phyloP scores from a whole-genome alignment of 1,140 invertebrate genomes.

The Bradynema listronoti region DNA sequence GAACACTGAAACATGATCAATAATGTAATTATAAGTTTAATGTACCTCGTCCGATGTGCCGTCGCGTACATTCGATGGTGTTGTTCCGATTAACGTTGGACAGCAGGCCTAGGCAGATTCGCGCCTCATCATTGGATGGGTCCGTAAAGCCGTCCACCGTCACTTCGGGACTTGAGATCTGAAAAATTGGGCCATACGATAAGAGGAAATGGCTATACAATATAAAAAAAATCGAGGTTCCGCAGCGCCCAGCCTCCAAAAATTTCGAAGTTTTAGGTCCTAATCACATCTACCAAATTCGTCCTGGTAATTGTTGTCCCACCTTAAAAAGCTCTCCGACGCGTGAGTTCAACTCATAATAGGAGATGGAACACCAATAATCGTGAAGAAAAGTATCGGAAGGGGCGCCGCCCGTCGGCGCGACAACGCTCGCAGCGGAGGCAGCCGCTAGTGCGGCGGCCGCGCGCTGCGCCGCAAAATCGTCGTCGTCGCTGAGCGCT shows the following conservation, averaged over 20 bases:
- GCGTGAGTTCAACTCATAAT: constrained; percentile 65
- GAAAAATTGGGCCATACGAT: too few relatives aligned
- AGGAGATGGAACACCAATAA: constrained; percentile 64
- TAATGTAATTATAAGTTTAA: constrained; percentile 62
- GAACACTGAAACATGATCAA: neutral
- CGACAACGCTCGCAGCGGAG: constrained; percentile 51
- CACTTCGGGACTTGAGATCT: constrained; percentile 60
- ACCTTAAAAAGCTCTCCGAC: constrained; percentile 64
- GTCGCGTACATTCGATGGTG: constrained; percentile 65
- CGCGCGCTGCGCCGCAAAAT: constrained; percentile 31
- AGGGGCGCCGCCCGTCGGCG: neutral
- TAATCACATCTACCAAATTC: too few relatives aligned
- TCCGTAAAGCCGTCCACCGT: constrained; percentile 61
- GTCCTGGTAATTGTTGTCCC: neutral
- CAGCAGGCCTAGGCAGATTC: constrained; percentile 64
- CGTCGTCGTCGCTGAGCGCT: constrained; percentile 49
- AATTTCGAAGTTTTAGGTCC: too few relatives aligned
- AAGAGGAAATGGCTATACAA: too few relatives aligned
- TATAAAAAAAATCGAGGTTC: too few relatives aligned
- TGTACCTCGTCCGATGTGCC: constrained; percentile 64
- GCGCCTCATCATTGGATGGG: constrained; percentile 61
- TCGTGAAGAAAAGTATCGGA: constrained; percentile 57
- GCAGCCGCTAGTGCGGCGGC: constrained; percentile 39
- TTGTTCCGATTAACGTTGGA: constrained; percentile 66
- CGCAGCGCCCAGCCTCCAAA: too few relatives aligned